Percentiles rank a stretch among this genome's conserved stretches.
phyloP scores from a whole-genome alignment of 2,888 invertebrate genomes.

The Sepioteuthis lessoniana region DNA sequence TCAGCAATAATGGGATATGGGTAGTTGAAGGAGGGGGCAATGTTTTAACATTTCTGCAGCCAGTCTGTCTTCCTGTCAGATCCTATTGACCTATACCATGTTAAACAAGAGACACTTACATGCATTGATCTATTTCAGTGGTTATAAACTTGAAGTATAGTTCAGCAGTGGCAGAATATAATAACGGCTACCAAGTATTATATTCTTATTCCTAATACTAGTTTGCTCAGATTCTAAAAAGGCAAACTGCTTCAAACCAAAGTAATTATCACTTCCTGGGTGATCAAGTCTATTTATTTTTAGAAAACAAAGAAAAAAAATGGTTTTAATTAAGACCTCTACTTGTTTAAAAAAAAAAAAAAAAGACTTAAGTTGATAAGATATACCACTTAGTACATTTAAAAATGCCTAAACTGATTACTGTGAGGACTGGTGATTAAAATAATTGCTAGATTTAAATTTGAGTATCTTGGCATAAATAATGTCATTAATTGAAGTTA shows the following conservation, averaged over 20 bases:
- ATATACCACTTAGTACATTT: no score
- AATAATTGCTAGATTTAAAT: not conserved
- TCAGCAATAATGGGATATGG: no score
- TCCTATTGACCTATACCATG: not conserved
- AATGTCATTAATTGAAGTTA: not conserved
- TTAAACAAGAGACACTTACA: not conserved
- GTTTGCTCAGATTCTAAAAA: not conserved
- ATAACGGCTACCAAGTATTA: not conserved
- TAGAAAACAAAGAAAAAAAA: no score
- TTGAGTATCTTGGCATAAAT: not conserved
- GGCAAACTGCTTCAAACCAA: not conserved
- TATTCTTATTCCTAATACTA: not conserved
- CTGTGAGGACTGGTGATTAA: not conserved
- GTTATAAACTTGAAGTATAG: not conserved
- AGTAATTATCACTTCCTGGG: no score
- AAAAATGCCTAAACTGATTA: not conserved
- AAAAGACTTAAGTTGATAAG: no score
- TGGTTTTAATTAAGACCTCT: no score
- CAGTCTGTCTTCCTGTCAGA: slow-evolving; percentile 13
- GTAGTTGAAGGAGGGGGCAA: not conserved
- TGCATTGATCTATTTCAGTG: not conserved
- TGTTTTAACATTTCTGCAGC: not conserved
- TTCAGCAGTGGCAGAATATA: not conserved
- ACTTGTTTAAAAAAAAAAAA: no score
- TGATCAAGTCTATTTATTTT: no score